These are phyloP conservation scores for Pimephales promelas DNA, from an alignment of 2,113 vertebrate genomes.

Conservation along the genomic window DNA sequence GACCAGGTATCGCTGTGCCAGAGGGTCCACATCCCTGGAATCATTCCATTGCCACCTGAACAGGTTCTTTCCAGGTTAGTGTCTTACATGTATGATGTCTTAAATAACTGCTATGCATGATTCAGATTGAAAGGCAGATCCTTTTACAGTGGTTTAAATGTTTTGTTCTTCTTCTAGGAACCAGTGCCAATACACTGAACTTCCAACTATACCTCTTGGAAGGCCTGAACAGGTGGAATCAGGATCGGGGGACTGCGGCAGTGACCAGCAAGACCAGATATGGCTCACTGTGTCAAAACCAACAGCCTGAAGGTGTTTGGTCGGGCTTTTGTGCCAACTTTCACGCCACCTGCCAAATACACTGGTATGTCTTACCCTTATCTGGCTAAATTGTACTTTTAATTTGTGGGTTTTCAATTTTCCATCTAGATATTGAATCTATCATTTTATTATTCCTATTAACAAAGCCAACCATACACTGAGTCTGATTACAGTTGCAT, in stretches of 20 bases:
- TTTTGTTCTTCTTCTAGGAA: slow-evolving; percentile 14
- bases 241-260: background rate
- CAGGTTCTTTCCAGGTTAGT: slow-evolving; percentile 41
- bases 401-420: slow-evolving; percentile 8
- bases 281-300: slow-evolving; percentile 27
- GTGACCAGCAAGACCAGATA: slow-evolving; percentile 8
- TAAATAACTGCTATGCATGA: background rate
- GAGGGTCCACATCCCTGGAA: slow-evolving; percentile 37
- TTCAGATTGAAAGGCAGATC: background rate
- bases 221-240: slow-evolving; percentile 27
- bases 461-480: background rate
- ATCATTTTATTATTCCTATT: background rate
- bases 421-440: background rate
- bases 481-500: background rate
- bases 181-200: slow-evolving; percentile 28
- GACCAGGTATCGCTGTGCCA: slow-evolving; percentile 22
- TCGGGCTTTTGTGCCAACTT: slow-evolving; percentile 2
- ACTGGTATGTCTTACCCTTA: slow-evolving; percentile 28
- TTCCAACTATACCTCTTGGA: slow-evolving; percentile 43
- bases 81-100: background rate
- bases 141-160: background rate
- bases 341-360: slow-evolving; percentile 27
- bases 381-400: slow-evolving; percentile 7
- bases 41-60: slow-evolving; percentile 38
- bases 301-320: slow-evolving; percentile 41